Evolutionary conservation across 2,888 invertebrate genomes (phyloP), one percentile per base, ranked within the genome.

Genomic region (Sericinus montela): DNA sequence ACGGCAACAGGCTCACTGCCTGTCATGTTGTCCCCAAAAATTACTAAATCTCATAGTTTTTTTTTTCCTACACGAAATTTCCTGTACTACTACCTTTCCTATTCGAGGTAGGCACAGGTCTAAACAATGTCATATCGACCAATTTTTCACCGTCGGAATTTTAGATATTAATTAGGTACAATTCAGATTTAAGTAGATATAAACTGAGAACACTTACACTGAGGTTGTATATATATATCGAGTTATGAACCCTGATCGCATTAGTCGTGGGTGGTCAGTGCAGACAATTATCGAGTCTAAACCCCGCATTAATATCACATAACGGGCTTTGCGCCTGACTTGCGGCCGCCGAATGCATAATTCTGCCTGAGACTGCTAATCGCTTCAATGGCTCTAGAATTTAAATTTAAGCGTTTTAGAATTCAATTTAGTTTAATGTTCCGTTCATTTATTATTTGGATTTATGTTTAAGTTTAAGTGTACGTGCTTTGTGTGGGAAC

Each of bases 301-400:
- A 65, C 57, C 60, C 51, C 47, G 59, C 70, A 75, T 75, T 75
- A 74, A 75, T 75, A 75, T 72, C 65, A 58, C 52, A 59, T 65
- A 68, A 69, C 69, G 61, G 60, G 59, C 58, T 56, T 63, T 75
- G 75, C 67, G 61, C 66, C 65, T 72, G 74, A 75, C 69, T 76
- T 64, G 67, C 57, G 67, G 57, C 52, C 56, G 57, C 53, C 56
- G 58, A 67, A 63, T 59, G 66, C 70, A 66, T 67, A 64, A 69
- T 65, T 59, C 67, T 65, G 62, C 58, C 65, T 65, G 60, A 57
- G 54, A 52, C 52, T 49, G 60, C 59, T 63, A 63, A 65, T 60
- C 63, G 58, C 56, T 54, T 52, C 52, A 53, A 55, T 59, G 49
- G 59, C 55, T 53, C 53, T 51, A 53, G 53, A 54, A 58, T 60